Base-by-base conservation (phyloP, 1,140 invertebrate genomes). In the Pseudomyrmex sp. region DNA sequence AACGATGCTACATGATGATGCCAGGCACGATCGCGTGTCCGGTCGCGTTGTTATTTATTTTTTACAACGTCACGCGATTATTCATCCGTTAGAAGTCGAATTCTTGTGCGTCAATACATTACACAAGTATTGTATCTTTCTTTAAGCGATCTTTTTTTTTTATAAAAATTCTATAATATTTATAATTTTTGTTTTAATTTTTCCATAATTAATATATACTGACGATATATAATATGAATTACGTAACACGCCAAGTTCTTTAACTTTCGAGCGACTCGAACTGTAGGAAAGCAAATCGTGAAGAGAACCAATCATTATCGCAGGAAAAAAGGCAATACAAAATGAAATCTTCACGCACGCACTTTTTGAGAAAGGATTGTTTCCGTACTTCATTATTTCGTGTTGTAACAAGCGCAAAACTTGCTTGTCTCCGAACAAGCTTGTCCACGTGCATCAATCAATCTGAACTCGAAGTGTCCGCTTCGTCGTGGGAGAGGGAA, bases 1-100 rank as follows among this genome's bases (percentile, higher is more conserved):
- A 80, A 65, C 18, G 20, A 68, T 66, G 44, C 59, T 61, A 46
- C 76, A 59, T 12, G n/a, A 12, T 35, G 44, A 72, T 70, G 54
- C 66, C 66, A 72, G 65, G 54, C 54, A 80, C 54, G 76, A 80
- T 80, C 54, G 76, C 76, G 76, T 80, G 66, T 35, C 66, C 12
- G n/a, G 44, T 35, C 48, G 76, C 66, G 61, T 72, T 70, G 76
- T 50, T 69, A 61, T 56, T 70, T 35, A 2, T 15, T 80, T 61
- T 54, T 80, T 80, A 80, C 20, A 46, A 23, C 35, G 23, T 61
- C 66, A 72, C 66, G 76, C 66, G 66, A 80, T 70, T 59, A 70
- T 59, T 70, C 8, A 13, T 48, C 54, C n/a, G 44, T 80, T 80
- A 80, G 35, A 20, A 83, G 83, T 65, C 56, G 18, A 52, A 13